Evolutionary conservation across 2,113 vertebrate species (phyloP).

Genomic region (Catharus fuscescens): DNA sequence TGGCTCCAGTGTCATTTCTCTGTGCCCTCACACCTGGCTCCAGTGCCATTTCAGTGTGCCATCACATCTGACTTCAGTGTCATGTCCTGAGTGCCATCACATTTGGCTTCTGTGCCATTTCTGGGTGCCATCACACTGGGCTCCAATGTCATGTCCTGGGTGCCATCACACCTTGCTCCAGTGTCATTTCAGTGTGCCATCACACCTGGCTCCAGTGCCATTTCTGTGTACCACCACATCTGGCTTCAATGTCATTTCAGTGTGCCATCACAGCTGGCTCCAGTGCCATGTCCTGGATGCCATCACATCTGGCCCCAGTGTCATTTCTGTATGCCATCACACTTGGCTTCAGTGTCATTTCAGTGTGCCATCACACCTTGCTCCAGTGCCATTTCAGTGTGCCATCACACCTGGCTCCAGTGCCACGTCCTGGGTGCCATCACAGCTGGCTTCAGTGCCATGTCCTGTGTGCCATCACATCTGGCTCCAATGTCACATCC

Average conservation of each 20-base stretch:
- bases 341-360: too few species aligned
- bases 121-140: too few species aligned
- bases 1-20: neutral
- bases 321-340: neutral
- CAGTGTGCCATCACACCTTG: too few species aligned
- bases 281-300: neutral
- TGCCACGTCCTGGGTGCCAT: too few species aligned
- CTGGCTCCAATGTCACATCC: neutral
- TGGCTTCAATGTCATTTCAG: neutral
- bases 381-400: neutral
- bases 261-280: too few species aligned
- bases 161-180: too few species aligned
- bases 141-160: too few species aligned
- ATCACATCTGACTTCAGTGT: neutral
- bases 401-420: too few species aligned
- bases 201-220: neutral
- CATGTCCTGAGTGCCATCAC: neutral
- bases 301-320: too few species aligned
- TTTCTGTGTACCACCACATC: fast-evolving
- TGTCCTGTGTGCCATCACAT: neutral
- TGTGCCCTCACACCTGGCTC: neutral
- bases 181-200: too few species aligned
- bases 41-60: neutral
- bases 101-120: neutral
- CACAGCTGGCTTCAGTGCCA: neutral